phyloP scores from a whole-genome alignment of 2,797 vertebrate genomes.

The Psittacula derbiana region DNA sequence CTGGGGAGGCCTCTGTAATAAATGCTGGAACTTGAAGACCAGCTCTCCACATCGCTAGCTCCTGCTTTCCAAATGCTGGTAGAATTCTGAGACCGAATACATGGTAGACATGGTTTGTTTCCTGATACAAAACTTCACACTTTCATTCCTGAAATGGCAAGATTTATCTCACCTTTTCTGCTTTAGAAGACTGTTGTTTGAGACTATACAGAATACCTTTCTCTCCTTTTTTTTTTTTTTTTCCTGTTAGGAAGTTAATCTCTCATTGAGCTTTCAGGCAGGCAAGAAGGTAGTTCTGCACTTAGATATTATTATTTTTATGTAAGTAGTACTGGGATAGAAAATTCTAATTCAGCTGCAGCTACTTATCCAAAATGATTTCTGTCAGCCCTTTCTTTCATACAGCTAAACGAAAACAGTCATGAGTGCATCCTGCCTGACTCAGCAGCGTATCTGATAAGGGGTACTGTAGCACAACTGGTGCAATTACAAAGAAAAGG shows the following conservation, averaged over 20 bases:
- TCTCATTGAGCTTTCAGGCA: neutral
- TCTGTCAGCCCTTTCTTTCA: neutral
- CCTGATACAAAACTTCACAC: neutral
- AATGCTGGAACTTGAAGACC: neutral
- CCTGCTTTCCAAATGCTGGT: neutral
- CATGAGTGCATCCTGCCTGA: neutral
- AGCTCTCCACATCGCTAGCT: fast-evolving
- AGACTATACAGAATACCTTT: neutral
- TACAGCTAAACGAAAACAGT: neutral
- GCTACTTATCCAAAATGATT: neutral
- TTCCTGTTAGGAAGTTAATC: neutral
- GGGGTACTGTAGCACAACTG: neutral
- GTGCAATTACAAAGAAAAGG: neutral
- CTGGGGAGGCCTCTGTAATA: neutral
- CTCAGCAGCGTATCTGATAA: neutral
- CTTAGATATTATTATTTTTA: neutral
- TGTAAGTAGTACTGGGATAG: neutral
- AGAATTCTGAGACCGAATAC: neutral
- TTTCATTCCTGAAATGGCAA: neutral
- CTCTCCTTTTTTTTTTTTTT: neutral
- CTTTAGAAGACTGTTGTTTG: neutral
- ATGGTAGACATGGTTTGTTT: neutral
- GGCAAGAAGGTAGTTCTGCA: neutral
- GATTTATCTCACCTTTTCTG: neutral
- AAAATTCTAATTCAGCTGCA: neutral